Evolutionary conservation across 1,140 invertebrate species (phyloP).

Genomic region (Pectinophora gossypiella): DNA sequence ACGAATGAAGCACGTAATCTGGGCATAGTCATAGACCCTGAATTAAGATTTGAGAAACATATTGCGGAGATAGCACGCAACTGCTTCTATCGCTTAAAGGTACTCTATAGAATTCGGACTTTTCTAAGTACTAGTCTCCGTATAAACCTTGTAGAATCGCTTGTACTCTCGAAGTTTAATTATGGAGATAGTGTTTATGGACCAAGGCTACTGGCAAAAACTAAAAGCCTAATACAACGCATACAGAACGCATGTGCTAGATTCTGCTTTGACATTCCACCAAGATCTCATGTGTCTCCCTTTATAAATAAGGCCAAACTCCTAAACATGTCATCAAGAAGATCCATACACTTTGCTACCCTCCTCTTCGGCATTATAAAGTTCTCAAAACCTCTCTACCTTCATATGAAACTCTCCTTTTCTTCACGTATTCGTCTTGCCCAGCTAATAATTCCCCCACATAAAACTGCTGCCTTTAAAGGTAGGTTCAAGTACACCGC

Average conservation of each 20-base stretch:
- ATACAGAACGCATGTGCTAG: background rate
- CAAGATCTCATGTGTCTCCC: background rate
- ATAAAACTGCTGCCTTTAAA: background rate
- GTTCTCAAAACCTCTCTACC: background rate
- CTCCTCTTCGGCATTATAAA: background rate
- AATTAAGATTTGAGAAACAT: slow-evolving; percentile 4
- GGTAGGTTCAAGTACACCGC: slow-evolving; percentile 2
- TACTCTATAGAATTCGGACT: background rate
- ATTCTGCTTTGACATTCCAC: slow-evolving; percentile 5
- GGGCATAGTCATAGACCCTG: background rate
- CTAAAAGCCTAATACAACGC: background rate
- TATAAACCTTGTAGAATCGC: background rate
- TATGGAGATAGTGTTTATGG: background rate
- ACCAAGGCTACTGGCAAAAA: slow-evolving; percentile 1
- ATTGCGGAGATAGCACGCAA: background rate
- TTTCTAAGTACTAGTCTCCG: background rate
- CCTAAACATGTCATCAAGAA: background rate
- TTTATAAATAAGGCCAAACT: background rate
- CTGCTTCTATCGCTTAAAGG: slow-evolving; percentile 5
- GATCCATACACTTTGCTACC: background rate
- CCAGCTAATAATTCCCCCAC: background rate
- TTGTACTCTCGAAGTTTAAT: slow-evolving; percentile 1
- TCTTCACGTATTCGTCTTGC: background rate
- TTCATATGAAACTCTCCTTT: background rate
- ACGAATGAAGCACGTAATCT: background rate